Evolutionary conservation across 2,113 vertebrate genomes (phyloP), one percentile per base, ranked within the genome.

Genomic region (Mobula birostris): DNA sequence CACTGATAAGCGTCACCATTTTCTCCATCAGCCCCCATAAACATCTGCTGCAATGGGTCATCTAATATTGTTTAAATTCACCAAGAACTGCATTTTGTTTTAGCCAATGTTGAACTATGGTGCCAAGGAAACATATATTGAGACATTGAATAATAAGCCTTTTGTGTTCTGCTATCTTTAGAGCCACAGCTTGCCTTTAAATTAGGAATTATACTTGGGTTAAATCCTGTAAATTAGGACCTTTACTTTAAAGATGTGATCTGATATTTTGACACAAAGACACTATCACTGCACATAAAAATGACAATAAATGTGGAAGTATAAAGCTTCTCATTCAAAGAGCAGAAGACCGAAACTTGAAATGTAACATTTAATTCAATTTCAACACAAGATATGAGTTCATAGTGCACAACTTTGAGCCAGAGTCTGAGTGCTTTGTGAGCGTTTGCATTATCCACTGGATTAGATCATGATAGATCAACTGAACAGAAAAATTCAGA

Each of bases 401-500:
- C n/a, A 68, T 40, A 72, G 66, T 27, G 88, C 63, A 40, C 63
- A 5, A 21, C 32, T 70, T 68, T 19, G 27, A 63, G 56, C 29
- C 83, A 63, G 56, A 88, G 83, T 63, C 11, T 88, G 56, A 56
- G 21, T 88, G 14, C 14, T 61, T 21, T 48, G 90, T 72, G 19
- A 48, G 32, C 8, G 72, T 72, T 92, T n/a, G 9, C 32, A 92
- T 40, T 72, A 72, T 36, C 40, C 63, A 21, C n/a, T 92, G 19
- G 90, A 72, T 72, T 27, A 72, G 36, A 92, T 92, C 66, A 74
- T 92, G 90, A 72, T 66, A 72, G 90, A 48, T 92, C 90, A 92
- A 92, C 72, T 74, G 70, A 91, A 92, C 17, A 15, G n/a, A 92
- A 92, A 92, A 92, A 92, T 72, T 72, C 90, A 92, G 66, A 40